phyloP scores from a whole-genome alignment of 2,113 vertebrate species.

The Elephas maximus region DNA sequence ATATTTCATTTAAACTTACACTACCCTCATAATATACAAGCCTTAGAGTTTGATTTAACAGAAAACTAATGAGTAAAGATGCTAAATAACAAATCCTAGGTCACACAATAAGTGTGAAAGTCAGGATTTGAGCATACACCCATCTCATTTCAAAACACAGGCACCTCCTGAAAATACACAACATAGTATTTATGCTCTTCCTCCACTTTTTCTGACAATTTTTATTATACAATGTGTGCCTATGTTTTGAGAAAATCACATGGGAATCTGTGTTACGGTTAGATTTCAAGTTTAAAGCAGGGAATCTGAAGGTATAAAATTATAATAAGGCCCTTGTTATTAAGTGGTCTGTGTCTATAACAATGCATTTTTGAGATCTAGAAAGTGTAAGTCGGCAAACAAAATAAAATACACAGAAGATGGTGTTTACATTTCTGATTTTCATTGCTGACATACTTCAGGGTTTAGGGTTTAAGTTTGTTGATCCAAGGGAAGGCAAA shows the following conservation, averaged over 20 bases:
- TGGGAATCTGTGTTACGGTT: constrained; percentile 50
- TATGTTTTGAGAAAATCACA: constrained; percentile 29
- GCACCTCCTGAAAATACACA: neutral
- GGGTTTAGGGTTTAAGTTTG: constrained; percentile 14
- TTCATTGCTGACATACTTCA: constrained; percentile 22
- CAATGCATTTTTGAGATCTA: constrained; percentile 39
- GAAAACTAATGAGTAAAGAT: neutral
- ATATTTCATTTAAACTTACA: constrained; percentile 1
- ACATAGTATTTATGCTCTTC: neutral
- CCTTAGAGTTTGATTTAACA: neutral
- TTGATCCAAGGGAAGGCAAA: constrained; percentile 49
- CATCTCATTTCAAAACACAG: neutral
- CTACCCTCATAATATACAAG: neutral
- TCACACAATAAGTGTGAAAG: neutral
- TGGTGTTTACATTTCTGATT: constrained; percentile 46
- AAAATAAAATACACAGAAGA: constrained; percentile 38
- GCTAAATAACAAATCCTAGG: neutral
- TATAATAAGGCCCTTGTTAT: neutral
- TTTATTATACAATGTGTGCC: neutral
- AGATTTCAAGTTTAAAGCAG: constrained; percentile 15
- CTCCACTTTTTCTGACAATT: neutral
- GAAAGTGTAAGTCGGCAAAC: constrained; percentile 2
- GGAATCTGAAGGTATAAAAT: neutral
- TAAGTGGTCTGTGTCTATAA: constrained; percentile 39
- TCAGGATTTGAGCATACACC: neutral